These are phyloP conservation scores for Gobiocypris rarus DNA, from an alignment of 2,113 vertebrate genomes.

Conservation along the genomic window DNA sequence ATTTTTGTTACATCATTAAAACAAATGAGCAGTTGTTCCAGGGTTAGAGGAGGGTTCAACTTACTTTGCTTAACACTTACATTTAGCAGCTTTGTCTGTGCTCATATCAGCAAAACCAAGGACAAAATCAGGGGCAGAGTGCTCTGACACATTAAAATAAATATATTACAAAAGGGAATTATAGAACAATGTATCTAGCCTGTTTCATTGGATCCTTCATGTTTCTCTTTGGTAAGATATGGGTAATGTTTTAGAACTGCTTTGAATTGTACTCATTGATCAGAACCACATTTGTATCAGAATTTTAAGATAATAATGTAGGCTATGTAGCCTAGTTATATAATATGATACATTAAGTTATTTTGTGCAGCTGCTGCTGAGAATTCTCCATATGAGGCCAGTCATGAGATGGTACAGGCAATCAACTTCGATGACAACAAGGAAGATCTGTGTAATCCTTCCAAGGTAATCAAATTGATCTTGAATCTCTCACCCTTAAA, in stretches of 20 bases:
- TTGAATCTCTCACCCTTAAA: neutral
- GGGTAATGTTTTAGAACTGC: neutral
- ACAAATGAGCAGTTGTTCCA: neutral
- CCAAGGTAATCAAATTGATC: slow-evolving; percentile 5
- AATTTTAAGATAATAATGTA: neutral
- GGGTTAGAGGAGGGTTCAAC: slow-evolving; percentile 3
- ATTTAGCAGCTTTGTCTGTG: neutral
- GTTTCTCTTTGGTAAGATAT: slow-evolving; percentile 1
- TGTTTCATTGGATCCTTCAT: neutral
- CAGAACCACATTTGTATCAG: neutral
- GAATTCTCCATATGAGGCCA: neutral
- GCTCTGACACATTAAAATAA: neutral
- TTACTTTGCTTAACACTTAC: neutral
- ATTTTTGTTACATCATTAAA: neutral
- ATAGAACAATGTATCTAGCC: neutral
- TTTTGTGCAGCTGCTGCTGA: neutral
- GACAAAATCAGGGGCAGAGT: neutral
- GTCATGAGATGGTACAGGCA: neutral
- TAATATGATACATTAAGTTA: neutral
- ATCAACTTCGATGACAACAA: neutral
- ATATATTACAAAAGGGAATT: neutral
- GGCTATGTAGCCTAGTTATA: neutral
- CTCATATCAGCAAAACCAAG: neutral
- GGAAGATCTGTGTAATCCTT: neutral
- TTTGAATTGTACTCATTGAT: neutral